Evolutionary conservation across 2,797 vertebrate genomes (phyloP).

Genomic region (Sciurus carolinensis): DNA sequence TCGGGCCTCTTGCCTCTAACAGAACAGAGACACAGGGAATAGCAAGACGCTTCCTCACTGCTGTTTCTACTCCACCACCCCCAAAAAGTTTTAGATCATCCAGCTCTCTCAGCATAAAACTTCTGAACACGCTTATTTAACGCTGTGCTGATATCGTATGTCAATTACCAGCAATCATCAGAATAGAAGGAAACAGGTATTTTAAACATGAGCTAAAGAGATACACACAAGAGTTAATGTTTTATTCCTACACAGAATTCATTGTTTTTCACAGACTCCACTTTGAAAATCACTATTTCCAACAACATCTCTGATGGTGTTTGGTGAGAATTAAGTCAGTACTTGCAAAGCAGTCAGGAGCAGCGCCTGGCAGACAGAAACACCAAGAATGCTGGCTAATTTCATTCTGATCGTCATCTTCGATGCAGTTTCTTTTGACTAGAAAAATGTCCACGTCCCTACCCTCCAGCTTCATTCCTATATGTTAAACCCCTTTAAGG

Average conservation of each 20-base stretch:
- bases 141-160: not conserved
- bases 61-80: not conserved
- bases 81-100: not conserved
- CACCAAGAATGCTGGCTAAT: not conserved
- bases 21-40: not conserved
- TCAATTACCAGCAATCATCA: not conserved
- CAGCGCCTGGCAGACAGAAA: not conserved
- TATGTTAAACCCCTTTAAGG: not conserved
- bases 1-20: not conserved
- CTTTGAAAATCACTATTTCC: conserved; percentile 41
- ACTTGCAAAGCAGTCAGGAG: not conserved
- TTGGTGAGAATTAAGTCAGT: not conserved
- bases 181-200: conserved; percentile 23
- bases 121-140: conserved; percentile 45
- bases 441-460: not conserved
- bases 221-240: conserved; percentile 7
- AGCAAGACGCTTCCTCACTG: not conserved
- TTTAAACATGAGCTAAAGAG: not conserved
- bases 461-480: not conserved
- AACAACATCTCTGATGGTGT: not conserved
- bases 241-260: not conserved
- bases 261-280: not conserved
- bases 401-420: not conserved
- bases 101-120: not conserved
- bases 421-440: not conserved